A percentile compares a stretch with the other conserved stretches of the same genome.
phyloP scores from a whole-genome alignment of 2,797 vertebrate genomes.

The Brachyrhaphis roseni region DNA sequence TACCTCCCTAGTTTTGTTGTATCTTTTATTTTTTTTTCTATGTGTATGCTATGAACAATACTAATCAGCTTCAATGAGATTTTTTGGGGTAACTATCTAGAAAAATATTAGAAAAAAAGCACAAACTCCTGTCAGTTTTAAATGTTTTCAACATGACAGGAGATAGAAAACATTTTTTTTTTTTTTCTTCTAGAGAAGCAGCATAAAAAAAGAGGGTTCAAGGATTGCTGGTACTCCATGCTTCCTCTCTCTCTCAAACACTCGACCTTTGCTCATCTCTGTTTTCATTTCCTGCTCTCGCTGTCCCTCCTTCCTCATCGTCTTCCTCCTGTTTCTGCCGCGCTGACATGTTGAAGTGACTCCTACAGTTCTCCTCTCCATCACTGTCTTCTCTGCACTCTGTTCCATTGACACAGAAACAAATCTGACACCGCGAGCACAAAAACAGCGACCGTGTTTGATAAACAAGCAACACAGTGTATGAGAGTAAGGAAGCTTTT shows the following conservation, averaged over 20 bases:
- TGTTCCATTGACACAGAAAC: constrained; percentile 28
- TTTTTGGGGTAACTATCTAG: background rate
- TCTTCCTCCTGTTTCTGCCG: constrained; percentile 56
- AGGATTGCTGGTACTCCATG: constrained; percentile 43
- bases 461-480: constrained; percentile 63
- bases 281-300: constrained; percentile 39
- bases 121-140: background rate
- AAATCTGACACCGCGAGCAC: constrained; percentile 20
- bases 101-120: background rate
- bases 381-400: constrained; percentile 40
- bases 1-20: background rate
- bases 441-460: constrained; percentile 50
- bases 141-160: constrained; percentile 19
- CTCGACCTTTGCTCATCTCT: constrained; percentile 59
- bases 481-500: constrained; percentile 61
- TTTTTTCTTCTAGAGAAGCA: constrained; percentile 29
- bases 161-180: constrained; percentile 20
- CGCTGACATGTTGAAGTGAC: constrained; percentile 47
- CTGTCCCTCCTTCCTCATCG: constrained; percentile 30
- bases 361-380: constrained; percentile 37
- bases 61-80: background rate
- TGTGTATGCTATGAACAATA: background rate
- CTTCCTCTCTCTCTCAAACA: constrained; percentile 50
- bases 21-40: background rate
- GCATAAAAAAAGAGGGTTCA: constrained; percentile 38